phyloP scores from a whole-genome alignment of 2,888 invertebrate species.

The Linyphia triangularis region DNA sequence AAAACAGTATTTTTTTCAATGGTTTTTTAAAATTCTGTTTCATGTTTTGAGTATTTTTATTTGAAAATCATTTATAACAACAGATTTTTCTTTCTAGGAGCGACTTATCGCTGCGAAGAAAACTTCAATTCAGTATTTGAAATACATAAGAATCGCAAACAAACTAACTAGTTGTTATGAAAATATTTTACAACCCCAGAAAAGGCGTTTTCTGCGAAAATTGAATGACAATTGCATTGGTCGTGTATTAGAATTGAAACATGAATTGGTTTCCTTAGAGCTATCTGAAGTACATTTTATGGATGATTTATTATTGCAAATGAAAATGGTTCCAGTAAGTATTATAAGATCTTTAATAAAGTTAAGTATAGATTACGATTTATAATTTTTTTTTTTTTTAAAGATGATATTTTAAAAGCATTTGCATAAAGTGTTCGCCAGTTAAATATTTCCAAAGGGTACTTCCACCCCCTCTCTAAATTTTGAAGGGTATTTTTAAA shows the following conservation, averaged over 20 bases:
- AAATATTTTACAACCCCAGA: conserved; percentile 95
- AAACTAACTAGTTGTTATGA: conserved; percentile 90
- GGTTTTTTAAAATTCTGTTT: neutral
- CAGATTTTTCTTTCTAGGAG: conserved; percentile 78
- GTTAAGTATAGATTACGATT: too few species aligned
- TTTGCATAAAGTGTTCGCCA: too few species aligned
- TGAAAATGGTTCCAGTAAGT: conserved; percentile 86
- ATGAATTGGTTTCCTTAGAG: conserved; percentile 92
- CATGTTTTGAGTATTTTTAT: neutral
- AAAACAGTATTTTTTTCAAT: neutral
- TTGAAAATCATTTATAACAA: neutral
- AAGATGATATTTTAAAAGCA: too few species aligned
- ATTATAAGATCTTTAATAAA: too few species aligned
- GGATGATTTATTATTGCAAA: conserved; percentile 88
- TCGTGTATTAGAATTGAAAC: conserved; percentile 90
- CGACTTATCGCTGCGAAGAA: conserved; percentile 80
- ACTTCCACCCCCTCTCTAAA: too few species aligned
- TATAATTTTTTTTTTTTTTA: too few species aligned
- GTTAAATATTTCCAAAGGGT: too few species aligned
- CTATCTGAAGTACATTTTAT: conserved; percentile 92
- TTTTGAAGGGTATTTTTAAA: too few species aligned
- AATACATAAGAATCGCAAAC: conserved; percentile 88
- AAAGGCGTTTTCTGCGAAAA: conserved; percentile 87
- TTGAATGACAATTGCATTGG: conserved; percentile 89
- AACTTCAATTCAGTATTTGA: conserved; percentile 84